Percentiles rank a stretch among this genome's conserved stretches.
Conservation (phyloP, 2,113 vertebrate genomes). For the Kobus ellipsiprymnus region DNA sequence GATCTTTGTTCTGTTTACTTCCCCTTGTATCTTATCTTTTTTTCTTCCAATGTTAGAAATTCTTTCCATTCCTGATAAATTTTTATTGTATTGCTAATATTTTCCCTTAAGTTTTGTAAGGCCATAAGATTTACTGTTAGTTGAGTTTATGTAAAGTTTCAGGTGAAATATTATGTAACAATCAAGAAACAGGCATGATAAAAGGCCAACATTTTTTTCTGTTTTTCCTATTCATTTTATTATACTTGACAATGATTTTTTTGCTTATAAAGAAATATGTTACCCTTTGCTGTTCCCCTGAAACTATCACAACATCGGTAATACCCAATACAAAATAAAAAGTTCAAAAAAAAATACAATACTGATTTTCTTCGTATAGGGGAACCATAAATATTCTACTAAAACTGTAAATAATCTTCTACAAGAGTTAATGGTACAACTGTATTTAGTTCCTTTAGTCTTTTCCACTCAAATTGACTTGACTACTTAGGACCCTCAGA, state of each 20-base stretch:
- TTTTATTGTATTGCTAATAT: slow-evolving; percentile 21
- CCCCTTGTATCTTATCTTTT: background rate
- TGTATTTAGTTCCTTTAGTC: background rate
- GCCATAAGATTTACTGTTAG: background rate
- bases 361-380: background rate
- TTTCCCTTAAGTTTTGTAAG: background rate
- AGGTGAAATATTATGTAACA: background rate
- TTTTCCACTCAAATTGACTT: background rate
- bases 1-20: slow-evolving; percentile 5
- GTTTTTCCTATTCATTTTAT: slow-evolving; percentile 9
- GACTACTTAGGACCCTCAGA: background rate
- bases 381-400: background rate
- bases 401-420: background rate
- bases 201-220: background rate
- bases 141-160: slow-evolving; percentile 27
- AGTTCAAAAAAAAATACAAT: background rate
- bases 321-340: background rate
- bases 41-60: slow-evolving; percentile 24
- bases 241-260: background rate
- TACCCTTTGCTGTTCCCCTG: background rate
- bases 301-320: background rate
- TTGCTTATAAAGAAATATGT: background rate
- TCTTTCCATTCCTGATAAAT: background rate
- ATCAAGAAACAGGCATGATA: background rate
- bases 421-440: background rate